Evolutionary conservation across 2,113 vertebrate genomes (phyloP).

Genomic region (Spea bombifrons): DNA sequence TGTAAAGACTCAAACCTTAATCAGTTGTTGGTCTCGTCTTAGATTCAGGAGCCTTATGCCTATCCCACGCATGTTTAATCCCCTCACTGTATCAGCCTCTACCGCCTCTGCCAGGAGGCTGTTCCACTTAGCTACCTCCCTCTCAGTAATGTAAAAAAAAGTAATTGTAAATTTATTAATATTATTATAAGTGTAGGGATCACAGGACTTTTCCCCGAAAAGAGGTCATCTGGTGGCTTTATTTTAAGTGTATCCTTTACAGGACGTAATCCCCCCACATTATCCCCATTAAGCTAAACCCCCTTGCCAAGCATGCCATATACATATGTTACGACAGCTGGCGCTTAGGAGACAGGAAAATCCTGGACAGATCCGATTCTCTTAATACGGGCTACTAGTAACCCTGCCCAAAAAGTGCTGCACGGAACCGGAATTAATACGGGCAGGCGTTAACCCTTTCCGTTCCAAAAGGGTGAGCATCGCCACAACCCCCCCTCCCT

Average conservation of each 20-base stretch:
- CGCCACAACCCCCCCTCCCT: too few species aligned
- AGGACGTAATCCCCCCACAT: conserved; percentile 22
- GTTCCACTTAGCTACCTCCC: too few species aligned
- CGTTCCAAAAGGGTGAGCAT: not conserved
- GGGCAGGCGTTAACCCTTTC: not conserved
- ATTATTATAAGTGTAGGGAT: too few species aligned
- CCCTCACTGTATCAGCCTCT: too few species aligned
- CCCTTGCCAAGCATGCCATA: conserved; percentile 7
- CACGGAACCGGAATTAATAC: not conserved
- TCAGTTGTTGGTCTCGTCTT: too few species aligned
- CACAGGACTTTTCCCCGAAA: too few species aligned
- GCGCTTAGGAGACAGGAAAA: conserved; percentile 15
- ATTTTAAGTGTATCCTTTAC: conserved; percentile 19
- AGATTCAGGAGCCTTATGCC: too few species aligned
- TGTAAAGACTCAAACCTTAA: too few species aligned
- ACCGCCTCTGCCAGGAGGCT: too few species aligned
- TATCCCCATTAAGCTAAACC: conserved; percentile 24
- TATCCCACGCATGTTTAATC: too few species aligned
- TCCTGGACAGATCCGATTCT: conserved; percentile 26
- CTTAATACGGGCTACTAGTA: not conserved
- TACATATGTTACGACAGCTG: conserved; percentile 37
- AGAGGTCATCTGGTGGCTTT: not conserved
- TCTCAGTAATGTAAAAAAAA: too few species aligned
- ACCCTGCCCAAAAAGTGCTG: not conserved
- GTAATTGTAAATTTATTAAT: too few species aligned